Evolutionary conservation across 2,113 vertebrate species (phyloP).

Genomic region (Aspiorhynchus laticeps): DNA sequence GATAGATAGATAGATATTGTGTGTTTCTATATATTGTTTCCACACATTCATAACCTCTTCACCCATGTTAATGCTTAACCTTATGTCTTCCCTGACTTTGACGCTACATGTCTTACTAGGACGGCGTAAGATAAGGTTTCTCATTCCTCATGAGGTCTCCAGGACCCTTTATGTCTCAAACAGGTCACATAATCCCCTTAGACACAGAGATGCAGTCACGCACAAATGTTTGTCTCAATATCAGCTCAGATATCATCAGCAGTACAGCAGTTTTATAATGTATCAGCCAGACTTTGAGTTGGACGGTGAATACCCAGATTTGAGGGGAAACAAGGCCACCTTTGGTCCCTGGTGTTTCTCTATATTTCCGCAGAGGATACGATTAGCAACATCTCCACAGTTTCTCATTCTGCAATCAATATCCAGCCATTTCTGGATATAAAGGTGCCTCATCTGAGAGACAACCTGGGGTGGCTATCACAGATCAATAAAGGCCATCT

Average conservation of each 20-base stretch:
- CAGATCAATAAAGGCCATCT: constrained; percentile 53
- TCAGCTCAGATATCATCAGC: constrained; percentile 6
- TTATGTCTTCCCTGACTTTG: constrained; percentile 2
- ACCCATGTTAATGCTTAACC: background rate
- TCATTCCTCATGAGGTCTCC: background rate
- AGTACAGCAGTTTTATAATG: background rate
- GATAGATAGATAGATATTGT: background rate
- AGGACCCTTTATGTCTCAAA: background rate
- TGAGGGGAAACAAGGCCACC: background rate
- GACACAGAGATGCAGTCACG: background rate
- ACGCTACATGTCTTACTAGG: background rate
- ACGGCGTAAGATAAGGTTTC: background rate
- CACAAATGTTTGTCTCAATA: background rate
- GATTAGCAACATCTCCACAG: constrained; percentile 45
- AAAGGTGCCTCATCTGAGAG: constrained; percentile 47
- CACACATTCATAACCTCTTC: background rate
- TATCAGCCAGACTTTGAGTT: background rate
- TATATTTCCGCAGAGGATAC: constrained; percentile 36
- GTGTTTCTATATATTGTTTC: background rate
- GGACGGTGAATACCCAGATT: constrained; percentile 5
- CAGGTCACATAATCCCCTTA: background rate
- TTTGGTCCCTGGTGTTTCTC: constrained; percentile 20
- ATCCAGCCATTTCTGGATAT: constrained; percentile 53
- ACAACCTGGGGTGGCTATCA: constrained; percentile 44
- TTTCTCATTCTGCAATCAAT: constrained; percentile 48